A percentile compares a stretch with the other conserved stretches of the same genome.
phyloP scores from a whole-genome alignment of 1,140 invertebrate species.

The Aphaenogaster rudis region DNA sequence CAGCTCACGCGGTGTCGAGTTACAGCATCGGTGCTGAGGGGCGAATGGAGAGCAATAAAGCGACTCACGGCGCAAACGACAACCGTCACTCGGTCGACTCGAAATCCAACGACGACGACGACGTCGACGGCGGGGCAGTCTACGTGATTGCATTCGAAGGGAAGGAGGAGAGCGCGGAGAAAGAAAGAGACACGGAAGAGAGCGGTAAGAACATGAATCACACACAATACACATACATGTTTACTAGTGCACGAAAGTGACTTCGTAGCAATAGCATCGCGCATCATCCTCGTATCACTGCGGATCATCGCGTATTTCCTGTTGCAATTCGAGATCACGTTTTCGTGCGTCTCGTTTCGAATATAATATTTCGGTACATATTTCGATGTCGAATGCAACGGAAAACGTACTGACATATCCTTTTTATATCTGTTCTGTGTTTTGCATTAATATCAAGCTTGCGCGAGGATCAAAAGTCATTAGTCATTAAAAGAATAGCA shows the following conservation, averaged over 20 bases:
- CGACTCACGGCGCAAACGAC: slow-evolving; percentile 58
- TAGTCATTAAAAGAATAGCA: not conserved
- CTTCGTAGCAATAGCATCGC: not conserved
- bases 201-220: slow-evolving; percentile 68
- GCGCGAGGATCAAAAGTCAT: not conserved
- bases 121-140: slow-evolving; percentile 74
- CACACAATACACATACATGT: not conserved
- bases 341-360: not conserved
- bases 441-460: not conserved
- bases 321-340: not conserved
- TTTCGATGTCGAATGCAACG: not conserved
- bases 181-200: slow-evolving; percentile 74
- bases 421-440: not conserved
- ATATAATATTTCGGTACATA: not conserved
- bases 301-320: not conserved
- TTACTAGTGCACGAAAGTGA: not conserved
- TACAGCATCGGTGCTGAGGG: slow-evolving; percentile 70
- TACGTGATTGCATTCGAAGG: slow-evolving; percentile 78
- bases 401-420: not conserved
- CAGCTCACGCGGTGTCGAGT: slow-evolving; percentile 75
- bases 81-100: slow-evolving; percentile 43
- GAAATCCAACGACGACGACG: slow-evolving; percentile 44
- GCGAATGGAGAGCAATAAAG: slow-evolving; percentile 65
- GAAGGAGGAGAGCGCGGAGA: slow-evolving; percentile 75
- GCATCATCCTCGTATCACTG: not conserved